Evolutionary conservation across 2,797 vertebrate genomes (phyloP).

Genomic region (Avahi laniger): DNA sequence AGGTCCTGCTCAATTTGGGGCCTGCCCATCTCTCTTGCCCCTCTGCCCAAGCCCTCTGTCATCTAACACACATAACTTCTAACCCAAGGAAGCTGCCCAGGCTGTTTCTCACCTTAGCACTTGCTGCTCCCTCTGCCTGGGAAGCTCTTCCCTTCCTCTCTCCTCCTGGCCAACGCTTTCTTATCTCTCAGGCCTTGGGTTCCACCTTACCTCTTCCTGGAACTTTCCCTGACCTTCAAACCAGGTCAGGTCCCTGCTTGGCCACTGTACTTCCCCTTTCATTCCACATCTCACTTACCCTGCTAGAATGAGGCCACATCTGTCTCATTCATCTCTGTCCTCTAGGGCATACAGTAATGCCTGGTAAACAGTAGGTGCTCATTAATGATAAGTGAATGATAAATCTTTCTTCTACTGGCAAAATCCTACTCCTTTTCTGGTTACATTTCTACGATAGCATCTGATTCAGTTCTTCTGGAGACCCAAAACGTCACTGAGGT

Average conservation of each 20-base stretch:
- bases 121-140: neutral
- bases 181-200: neutral
- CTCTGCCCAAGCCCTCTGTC: neutral
- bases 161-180: neutral
- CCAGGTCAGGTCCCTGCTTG: neutral
- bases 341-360: neutral
- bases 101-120: neutral
- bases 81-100: neutral
- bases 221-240: neutral
- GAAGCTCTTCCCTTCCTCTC: neutral
- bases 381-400: neutral
- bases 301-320: neutral
- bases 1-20: neutral
- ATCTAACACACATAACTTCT: neutral
- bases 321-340: neutral
- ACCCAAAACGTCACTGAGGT: neutral
- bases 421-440: constrained; percentile 29
- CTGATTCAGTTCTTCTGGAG: neutral
- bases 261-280: neutral
- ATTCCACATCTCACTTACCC: neutral
- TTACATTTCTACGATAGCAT: neutral
- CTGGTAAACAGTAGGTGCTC: neutral
- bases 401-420: neutral
- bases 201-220: neutral
- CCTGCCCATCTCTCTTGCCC: neutral